Evolutionary conservation across 2,113 vertebrate species (phyloP).

Genomic region (Corvus hawaiiensis): DNA sequence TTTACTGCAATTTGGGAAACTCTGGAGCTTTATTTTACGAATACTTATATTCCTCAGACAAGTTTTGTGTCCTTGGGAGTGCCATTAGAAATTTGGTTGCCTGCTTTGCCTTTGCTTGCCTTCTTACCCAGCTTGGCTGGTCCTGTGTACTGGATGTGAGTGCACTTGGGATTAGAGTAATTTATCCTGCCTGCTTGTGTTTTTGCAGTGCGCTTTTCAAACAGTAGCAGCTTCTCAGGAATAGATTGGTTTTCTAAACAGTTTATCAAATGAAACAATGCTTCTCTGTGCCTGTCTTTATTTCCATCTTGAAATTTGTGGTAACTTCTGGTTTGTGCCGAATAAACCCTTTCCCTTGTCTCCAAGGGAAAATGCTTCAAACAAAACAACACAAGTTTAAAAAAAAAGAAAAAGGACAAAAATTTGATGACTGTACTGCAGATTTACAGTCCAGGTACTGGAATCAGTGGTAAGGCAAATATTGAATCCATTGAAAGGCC

Average conservation of each 20-base stretch:
- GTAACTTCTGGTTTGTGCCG: not conserved
- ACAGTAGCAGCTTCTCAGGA: not conserved
- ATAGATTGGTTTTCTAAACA: not conserved
- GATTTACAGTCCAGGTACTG: not conserved
- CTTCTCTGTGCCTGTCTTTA: not conserved
- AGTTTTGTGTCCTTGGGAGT: not conserved
- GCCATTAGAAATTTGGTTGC: not conserved
- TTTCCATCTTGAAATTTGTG: not conserved
- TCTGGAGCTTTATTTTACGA: not conserved
- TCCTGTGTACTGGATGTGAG: not conserved
- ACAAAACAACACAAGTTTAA: not conserved
- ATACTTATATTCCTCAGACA: rapidly evolving
- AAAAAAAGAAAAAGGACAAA: not conserved
- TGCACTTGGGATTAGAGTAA: not conserved
- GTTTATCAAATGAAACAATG: not conserved
- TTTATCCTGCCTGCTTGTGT: not conserved
- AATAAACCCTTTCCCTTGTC: not conserved
- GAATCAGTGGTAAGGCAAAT: not conserved
- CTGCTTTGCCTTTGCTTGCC: not conserved
- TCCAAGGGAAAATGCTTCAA: not conserved
- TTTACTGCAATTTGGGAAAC: not conserved
- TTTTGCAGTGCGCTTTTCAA: not conserved
- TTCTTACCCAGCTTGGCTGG: not conserved
- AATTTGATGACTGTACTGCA: not conserved
- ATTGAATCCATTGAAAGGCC: not conserved